Evolutionary conservation across 2,113 vertebrate species (phyloP), one percentile per base, ranked within the genome.

Genomic region (Phylloscopus whistleri): DNA sequence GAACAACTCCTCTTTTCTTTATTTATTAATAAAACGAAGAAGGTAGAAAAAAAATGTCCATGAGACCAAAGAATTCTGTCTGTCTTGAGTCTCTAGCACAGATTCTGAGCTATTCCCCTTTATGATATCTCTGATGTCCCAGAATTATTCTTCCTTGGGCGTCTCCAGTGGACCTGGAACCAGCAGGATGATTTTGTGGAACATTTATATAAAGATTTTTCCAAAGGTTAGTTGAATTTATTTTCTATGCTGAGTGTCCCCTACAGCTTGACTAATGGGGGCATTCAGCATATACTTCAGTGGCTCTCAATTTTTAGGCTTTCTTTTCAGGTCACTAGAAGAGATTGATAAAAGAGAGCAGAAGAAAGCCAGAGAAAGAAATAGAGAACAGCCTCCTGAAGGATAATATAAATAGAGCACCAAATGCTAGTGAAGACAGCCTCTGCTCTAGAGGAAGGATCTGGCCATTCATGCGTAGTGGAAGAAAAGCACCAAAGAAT

Each of bases 221-320:
- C 72, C 56, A 96, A 96, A 96, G 86, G 56, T 87, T 94, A 78
- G 79, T 81, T 87, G 83, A 82, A 58, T 55, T 70, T 92, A 67
- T 90, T 89, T 89, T 59, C 70, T 87, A 56, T 79, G 52, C 73
- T 46, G 67, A 66, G 82, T 93, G 88, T 93, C 92, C 92, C 92
- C 94, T 93, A 62, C 92, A 95, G 95, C 83, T 94, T 94, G 58
- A 83, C 94, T 97, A 95, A 95, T 90, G 76, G 93, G 83, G 53
- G 56, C 87, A 92, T 93, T 95, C 90, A 92, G 73, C 88, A 86
- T 88, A 60, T 78, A 89, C 88, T 93, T 96, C 94, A 95, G 88
- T 93, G 55, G 23, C 44, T 94, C 90, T 87, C 92, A 87, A 35
- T 87, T 93, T 93, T 89, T 75, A 93, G 79, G 43, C 31, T 94